Conservation (phyloP, 2,888 invertebrate genomes). For the Perdita meconis region DNA sequence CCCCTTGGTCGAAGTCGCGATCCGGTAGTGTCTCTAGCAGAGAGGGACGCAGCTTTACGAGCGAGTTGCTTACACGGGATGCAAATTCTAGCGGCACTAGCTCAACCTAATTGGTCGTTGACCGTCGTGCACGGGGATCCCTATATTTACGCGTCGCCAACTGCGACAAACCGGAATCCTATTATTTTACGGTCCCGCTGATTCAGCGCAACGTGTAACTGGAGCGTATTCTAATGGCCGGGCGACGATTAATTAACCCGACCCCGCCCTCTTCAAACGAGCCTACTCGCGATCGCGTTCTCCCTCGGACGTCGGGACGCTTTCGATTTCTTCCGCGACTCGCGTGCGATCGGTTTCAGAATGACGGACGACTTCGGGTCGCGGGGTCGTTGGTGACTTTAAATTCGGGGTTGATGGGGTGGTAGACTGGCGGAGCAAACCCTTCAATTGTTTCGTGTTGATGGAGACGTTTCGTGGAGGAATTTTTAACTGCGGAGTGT, state of each 20-base stretch:
- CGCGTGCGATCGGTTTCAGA: background rate
- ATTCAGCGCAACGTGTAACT: constrained; percentile 60
- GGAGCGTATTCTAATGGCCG: constrained; percentile 64
- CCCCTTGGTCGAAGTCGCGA: constrained; percentile 13
- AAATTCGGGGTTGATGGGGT: no score
- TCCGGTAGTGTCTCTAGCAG: constrained; percentile 25
- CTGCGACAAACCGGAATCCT: constrained; percentile 61
- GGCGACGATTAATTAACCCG: constrained; percentile 58
- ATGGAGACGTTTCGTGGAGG: no score
- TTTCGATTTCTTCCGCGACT: constrained; percentile 21
- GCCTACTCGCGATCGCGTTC: constrained; percentile 22
- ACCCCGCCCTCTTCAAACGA: constrained; percentile 14
- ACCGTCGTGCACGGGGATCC: constrained; percentile 58
- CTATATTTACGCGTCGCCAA: constrained; percentile 64
- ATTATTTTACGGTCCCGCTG: constrained; percentile 62
- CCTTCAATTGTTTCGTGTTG: no score
- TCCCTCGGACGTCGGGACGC: constrained; percentile 8
- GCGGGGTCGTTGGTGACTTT: no score
- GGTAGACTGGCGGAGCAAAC: no score
- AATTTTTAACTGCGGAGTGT: no score
- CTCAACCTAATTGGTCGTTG: constrained; percentile 66
- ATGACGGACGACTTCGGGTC: background rate
- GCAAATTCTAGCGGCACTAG: constrained; percentile 61
- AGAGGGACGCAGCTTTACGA: constrained; percentile 43
- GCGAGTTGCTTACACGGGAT: constrained; percentile 55